A percentile compares a stretch with the other conserved stretches of the same genome.
Conservation (phyloP, 2,113 vertebrate species). For the Protobothrops flavoviridis region DNA sequence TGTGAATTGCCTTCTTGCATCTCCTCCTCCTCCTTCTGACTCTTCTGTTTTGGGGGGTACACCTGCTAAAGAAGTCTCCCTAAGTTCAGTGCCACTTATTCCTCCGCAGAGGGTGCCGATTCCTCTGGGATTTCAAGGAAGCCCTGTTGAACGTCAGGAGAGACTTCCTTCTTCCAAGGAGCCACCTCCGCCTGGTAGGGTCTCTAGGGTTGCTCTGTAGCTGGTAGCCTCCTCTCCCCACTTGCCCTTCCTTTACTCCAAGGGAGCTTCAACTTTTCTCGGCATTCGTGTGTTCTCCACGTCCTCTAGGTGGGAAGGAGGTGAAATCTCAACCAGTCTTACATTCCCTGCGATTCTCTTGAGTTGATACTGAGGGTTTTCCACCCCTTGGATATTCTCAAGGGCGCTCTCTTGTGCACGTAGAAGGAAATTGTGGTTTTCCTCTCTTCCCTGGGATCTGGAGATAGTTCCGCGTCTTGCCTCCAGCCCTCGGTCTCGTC, state of each 20-base stretch:
- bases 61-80: neutral
- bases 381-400: neutral
- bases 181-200: accelerated
- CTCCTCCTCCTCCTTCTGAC: neutral
- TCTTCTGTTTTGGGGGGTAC: neutral
- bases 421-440: neutral
- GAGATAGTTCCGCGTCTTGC: neutral
- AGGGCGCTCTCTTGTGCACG: neutral
- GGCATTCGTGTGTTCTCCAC: too few species aligned
- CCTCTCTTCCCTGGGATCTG: neutral
- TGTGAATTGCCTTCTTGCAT: neutral
- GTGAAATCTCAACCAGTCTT: neutral
- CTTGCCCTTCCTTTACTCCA: neutral
- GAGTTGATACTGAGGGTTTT: neutral
- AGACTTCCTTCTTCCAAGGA: neutral
- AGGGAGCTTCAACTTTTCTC: too few species aligned
- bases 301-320: neutral
- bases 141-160: neutral
- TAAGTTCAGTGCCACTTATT: neutral
- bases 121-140: neutral
- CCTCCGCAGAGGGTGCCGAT: neutral
- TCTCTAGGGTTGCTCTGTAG: neutral
- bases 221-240: neutral
- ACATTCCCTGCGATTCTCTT: neutral
- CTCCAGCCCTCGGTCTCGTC: neutral